Evolutionary conservation across 35 echinoderm and acorn worm species (phyloP), one percentile per base, ranked within the genome.

Genomic region (Acanthaster planci): DNA sequence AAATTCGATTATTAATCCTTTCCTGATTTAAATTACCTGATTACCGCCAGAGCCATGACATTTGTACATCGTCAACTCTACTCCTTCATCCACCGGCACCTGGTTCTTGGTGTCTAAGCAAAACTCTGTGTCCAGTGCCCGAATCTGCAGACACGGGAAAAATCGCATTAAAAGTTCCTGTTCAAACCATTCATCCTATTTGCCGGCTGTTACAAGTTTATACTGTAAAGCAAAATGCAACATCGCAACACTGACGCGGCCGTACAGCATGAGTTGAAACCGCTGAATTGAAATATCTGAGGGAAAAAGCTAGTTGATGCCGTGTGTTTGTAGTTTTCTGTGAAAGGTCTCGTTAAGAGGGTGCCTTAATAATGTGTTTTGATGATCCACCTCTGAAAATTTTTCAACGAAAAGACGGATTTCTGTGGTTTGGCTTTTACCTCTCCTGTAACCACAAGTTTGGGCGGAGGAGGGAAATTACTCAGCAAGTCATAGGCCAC

Each of bases 31-130:
- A n/a, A n/a, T 18, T 81, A 81, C 79, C 59, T 94, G 92, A 38
- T 87, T 94, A 5, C 92, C 92, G 51, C 92, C 92, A 39, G 82
- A 51, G 7, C 92, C 87, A 38, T 94, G 92, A 53, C 92, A 94
- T 67, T 78, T 64, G 40, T 81, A 86, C 67, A 94, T 90, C 0
- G 83, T 84, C 9, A 90, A 50, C 42, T 27, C 14, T 52, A 52
- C 67, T 38, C 92, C 92, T 52, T 87, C 67, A 12, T 60, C 55
- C 15, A 52, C 79, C 14, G 79, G 79, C 53, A 83, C 56, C 35
- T 80, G 47, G 52, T 88, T 84, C 51, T 86, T 64, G 0, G 78
- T 94, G 39, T 94, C 92, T 54, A 94, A n/a, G 53, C 87, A 94
- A 21, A 83, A 40, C 29, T 93, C 77, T 0, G 52, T 77, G 30